Percentiles rank a stretch among this genome's conserved stretches.
phyloP scores from a whole-genome alignment of 2,888 invertebrate species.

The Erannis defoliaria region DNA sequence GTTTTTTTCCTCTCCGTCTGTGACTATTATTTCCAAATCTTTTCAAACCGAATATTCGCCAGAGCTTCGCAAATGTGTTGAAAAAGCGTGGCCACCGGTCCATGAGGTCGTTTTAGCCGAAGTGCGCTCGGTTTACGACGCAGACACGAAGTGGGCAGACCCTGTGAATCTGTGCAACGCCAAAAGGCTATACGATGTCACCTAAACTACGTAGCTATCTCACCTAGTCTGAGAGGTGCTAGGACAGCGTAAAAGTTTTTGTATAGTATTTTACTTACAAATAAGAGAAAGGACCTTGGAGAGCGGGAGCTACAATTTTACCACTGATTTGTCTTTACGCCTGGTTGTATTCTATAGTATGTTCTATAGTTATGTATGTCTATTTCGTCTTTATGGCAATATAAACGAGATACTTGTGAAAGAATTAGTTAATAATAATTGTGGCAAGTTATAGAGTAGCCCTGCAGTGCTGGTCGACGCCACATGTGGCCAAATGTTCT shows the following conservation, averaged over 20 bases:
- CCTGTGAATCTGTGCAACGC: constrained; percentile 12
- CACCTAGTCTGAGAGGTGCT: constrained; percentile 6
- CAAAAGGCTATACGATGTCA: constrained; percentile 13
- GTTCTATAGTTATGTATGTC: too few relatives aligned
- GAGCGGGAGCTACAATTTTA: background rate
- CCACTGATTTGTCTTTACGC: background rate
- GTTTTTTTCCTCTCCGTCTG: too few relatives aligned
- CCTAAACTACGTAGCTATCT: constrained; percentile 15
- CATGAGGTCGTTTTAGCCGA: constrained; percentile 22
- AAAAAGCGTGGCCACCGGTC: constrained; percentile 26
- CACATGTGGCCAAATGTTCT: too few relatives aligned
- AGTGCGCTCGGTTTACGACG: constrained; percentile 27
- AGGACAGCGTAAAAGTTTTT: background rate
- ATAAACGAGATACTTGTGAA: too few relatives aligned
- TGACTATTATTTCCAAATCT: background rate
- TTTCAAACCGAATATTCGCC: constrained; percentile 2
- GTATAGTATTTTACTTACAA: constrained; percentile 1
- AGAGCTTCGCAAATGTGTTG: constrained; percentile 19
- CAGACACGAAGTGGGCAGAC: constrained; percentile 27
- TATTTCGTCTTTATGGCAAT: too few relatives aligned
- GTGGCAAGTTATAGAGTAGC: too few relatives aligned
- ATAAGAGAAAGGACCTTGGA: background rate
- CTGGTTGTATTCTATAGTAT: background rate
- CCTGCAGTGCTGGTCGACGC: too few relatives aligned
- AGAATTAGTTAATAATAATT: too few relatives aligned